Evolutionary conservation across 2,888 invertebrate genomes (phyloP).

Genomic region (Trichacis sp.): DNA sequence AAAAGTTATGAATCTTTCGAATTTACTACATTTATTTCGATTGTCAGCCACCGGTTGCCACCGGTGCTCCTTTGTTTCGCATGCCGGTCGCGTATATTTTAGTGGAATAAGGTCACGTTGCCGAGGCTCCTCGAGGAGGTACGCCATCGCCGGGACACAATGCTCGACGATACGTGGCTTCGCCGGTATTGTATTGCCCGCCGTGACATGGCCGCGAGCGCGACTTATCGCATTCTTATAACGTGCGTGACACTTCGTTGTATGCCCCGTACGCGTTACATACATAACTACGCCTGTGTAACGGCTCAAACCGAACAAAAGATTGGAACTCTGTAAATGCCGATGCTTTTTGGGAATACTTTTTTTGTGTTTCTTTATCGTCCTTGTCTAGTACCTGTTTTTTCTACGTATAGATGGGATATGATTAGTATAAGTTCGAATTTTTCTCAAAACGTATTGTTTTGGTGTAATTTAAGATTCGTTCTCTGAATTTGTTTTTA

Average conservation of each 20-base stretch:
- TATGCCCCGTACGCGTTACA: conserved; percentile 40
- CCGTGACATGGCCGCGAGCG: conserved; percentile 49
- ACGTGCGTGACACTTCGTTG: conserved; percentile 56
- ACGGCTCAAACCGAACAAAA: conserved; percentile 38
- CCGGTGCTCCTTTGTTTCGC: conserved; percentile 51
- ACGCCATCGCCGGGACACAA: conserved; percentile 57
- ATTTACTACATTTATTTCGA: no score
- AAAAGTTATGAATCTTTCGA: no score
- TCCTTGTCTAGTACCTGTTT: no score
- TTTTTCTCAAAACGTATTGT: no score
- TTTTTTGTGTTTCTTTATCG: not conserved
- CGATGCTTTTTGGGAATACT: conserved; percentile 11
- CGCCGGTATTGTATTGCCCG: conserved; percentile 41
- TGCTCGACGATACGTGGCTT: conserved; percentile 42
- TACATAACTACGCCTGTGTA: conserved; percentile 24
- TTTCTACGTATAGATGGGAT: no score
- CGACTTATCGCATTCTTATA: conserved; percentile 62
- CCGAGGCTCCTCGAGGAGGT: conserved; percentile 52
- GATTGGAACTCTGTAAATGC: conserved; percentile 24
- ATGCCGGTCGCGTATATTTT: conserved; percentile 59
- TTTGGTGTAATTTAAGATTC: no score
- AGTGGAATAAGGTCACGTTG: conserved; percentile 63
- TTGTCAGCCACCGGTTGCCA: conserved; percentile 46
- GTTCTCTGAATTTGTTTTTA: no score
- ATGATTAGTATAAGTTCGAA: no score